Conservation (phyloP, 1,140 invertebrate genomes). For the Coenobita brevimanus region DNA sequence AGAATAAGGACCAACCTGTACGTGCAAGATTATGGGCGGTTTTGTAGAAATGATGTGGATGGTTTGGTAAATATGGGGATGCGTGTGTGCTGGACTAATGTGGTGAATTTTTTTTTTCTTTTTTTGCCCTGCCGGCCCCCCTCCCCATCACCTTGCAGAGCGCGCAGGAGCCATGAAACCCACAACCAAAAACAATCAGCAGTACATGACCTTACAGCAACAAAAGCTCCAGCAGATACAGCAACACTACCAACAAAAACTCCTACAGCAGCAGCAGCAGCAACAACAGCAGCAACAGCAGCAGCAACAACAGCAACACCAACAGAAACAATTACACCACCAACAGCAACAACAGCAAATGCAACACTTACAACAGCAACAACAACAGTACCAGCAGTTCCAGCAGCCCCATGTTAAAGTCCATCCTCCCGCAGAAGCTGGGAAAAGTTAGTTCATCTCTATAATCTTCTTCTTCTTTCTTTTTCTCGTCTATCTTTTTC, state of each 20-base stretch:
- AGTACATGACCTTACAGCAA: conserved; percentile 68
- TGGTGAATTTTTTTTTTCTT: conserved; percentile 32
- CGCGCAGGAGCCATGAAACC: conserved; percentile 67
- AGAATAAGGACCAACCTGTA: too few relatives aligned
- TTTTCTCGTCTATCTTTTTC: neutral
- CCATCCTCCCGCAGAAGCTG: conserved; percentile 66
- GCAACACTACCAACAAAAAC: conserved; percentile 60
- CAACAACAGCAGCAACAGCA: conserved; percentile 59
- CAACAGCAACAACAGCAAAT: conserved; percentile 53
- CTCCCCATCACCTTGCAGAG: conserved; percentile 63
- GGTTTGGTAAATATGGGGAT: too few relatives aligned
- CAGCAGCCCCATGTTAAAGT: conserved; percentile 69
- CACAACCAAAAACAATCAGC: conserved; percentile 59
- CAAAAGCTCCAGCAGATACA: conserved; percentile 66
- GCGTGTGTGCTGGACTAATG: conserved; percentile 11
- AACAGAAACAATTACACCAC: conserved; percentile 52
- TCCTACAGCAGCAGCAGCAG: conserved; percentile 34
- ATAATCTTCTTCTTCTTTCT: neutral
- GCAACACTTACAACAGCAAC: conserved; percentile 55
- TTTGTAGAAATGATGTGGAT: too few relatives aligned
- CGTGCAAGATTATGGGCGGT: too few relatives aligned
- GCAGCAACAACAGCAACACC: conserved; percentile 56
- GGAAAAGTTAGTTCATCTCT: conserved; percentile 68
- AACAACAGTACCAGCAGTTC: conserved; percentile 66
- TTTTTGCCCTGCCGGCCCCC: conserved; percentile 23